Base-by-base conservation (phyloP, 2,797 vertebrate species). In the Aldrovandia affinis region DNA sequence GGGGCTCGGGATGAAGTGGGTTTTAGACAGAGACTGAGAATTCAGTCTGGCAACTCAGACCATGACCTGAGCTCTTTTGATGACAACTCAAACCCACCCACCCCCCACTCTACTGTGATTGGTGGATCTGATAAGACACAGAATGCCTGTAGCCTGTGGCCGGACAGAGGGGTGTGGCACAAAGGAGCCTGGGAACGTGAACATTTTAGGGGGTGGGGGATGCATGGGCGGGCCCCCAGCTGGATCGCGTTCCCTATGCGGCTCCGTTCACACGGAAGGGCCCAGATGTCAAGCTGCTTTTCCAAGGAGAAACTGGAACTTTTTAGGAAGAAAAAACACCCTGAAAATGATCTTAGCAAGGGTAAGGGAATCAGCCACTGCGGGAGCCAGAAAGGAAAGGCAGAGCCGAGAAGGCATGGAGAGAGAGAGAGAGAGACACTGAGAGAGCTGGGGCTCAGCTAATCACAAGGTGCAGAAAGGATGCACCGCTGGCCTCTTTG, bases 241-340 rank as follows among this genome's bases (percentile, higher is more conserved):
- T 73, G 68, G 33, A 73, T 42, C 75, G 2, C 75, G 8, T 10
- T 15, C 47, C 33, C 39, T 1, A 3, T 42, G n/a, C 25, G 44
- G 47, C 44, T n/a, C 15, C 1, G 47, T 28, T 50, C 77, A 18
- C n/a, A 52, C 42, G 30, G 44, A 75, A 14, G 79, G 39, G 20
- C 70, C 70, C 33, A 75, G 70, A 75, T 75, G 70, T 75, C n/a
- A 82, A 36, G 63, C 52, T 52, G 50, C 73, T 83, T 85, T 42
- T 61, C 52, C 44, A 54, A 77, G 81, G 42, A 36, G 83, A 78
- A 79, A 81, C 54, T 33, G 42, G 83, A n/a, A 86, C 81, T 82
- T 84, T 87, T 87, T 75, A 87, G 81, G 84, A 86, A 87, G 84
- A 86, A 86, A 85, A 47, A 86, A 73, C 80, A 39, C 78, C 82